Evolutionary conservation across 2,113 vertebrate genomes (phyloP), one percentile per base, ranked within the genome.

Genomic region (Callionymus lyra): DNA sequence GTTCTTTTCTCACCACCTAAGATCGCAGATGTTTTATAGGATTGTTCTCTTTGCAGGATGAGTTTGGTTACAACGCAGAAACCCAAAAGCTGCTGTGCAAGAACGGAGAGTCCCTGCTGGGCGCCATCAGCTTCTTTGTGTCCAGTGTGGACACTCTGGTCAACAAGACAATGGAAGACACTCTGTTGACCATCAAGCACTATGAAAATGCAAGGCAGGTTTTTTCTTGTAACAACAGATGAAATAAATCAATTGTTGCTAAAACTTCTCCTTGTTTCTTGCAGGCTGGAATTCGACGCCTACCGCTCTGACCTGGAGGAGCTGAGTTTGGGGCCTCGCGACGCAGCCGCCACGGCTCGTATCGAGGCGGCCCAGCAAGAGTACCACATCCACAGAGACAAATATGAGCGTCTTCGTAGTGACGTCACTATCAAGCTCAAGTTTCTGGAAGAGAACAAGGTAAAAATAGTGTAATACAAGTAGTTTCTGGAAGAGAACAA

Each of bases 131-230:
- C 74, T 98, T 98, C 82, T 98, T 98, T 2, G 94, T 98, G 34
- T 93, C 91, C 68, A 94, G 93, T 72, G 88, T 98, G 78, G 90
- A 98, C 81, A 98, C 95, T 0, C 72, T 98, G 56, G 91, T 98
- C 45, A 95, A 96, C 82, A 98, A 98, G 63, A 98, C 95, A 41
- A 98, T 98, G 95, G 95, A 96, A 70, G 95, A 98, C 62, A 98
- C 94, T 0, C 82, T 98, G 6, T 84, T 95, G 89, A 98, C 94
- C 0, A 89, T 98, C 27, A 96, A 89, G 72, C 89, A 84, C 34
- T 98, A 96, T 8, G 94, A 98, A 81, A 92, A 90, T 0, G 91
- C 94, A 72, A 91, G 94, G 94, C 93, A 63, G 6, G 12, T 4
- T 41, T 10, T 49, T 19, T 43, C 12, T 13, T n/a, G n/a, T n/a